Conservation (phyloP, 2,888 invertebrate genomes). For the Agrilus mali region DNA sequence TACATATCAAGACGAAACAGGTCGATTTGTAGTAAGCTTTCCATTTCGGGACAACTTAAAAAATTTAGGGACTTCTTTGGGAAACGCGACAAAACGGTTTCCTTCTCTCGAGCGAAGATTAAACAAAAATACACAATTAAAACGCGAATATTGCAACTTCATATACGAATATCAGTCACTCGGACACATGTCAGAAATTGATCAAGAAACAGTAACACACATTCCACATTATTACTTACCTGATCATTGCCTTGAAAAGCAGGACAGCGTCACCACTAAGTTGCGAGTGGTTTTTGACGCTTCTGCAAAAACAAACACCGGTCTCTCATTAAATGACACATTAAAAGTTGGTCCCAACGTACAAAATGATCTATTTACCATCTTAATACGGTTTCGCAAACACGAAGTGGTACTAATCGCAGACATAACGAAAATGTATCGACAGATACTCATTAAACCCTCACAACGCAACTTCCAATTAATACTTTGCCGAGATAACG, state of each 20-base stretch:
- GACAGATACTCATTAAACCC: background rate
- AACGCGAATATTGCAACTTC: background rate
- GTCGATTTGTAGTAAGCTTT: background rate
- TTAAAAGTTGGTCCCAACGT: background rate
- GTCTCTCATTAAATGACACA: background rate
- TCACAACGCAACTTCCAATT: background rate
- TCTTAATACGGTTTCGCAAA: background rate
- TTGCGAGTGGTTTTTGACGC: background rate
- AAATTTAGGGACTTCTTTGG: background rate
- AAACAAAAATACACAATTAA: background rate
- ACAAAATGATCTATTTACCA: constrained; percentile 1
- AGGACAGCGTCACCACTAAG: background rate
- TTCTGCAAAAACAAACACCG: background rate
- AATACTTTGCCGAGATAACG: constrained; percentile 1
- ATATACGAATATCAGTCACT: background rate
- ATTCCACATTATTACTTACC: background rate
- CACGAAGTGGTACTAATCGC: background rate
- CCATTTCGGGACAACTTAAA: constrained; percentile 1
- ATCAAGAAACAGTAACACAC: background rate
- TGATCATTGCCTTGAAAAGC: background rate
- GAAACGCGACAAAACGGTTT: background rate
- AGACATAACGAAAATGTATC: constrained; percentile 1
- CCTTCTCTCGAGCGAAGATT: background rate
- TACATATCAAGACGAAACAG: background rate
- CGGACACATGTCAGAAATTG: background rate